These are phyloP conservation scores for Ichneumoninae sp. DNA, from an alignment of 2,888 invertebrate genomes.

Conservation along the genomic window DNA sequence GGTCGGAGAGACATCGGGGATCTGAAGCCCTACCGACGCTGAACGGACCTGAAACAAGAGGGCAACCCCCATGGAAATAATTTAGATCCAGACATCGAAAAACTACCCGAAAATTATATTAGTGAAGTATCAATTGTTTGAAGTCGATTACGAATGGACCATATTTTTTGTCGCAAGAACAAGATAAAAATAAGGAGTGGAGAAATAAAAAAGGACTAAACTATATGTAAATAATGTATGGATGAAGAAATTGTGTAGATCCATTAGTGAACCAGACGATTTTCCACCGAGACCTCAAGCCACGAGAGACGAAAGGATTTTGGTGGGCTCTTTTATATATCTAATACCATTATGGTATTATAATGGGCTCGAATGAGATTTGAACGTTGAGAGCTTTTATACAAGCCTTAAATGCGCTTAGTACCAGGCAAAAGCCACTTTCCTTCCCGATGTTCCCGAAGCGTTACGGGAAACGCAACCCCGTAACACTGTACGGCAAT, in stretches of 20 bases:
- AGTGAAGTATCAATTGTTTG: constrained; percentile 15
- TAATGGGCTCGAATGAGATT: constrained; percentile 60
- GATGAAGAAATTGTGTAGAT: neutral
- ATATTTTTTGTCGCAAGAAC: neutral
- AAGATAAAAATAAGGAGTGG: neutral
- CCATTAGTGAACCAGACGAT: neutral
- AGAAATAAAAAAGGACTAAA: neutral
- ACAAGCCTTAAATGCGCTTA: constrained; percentile 71
- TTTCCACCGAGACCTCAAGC: constrained; percentile 3
- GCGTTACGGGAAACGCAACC: constrained; percentile 35
- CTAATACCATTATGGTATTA: constrained; percentile 59
- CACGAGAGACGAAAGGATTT: constrained; percentile 20
- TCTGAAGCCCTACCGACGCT: neutral
- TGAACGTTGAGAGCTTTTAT: constrained; percentile 67
- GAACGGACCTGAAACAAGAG: neutral
- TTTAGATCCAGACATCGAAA: neutral
- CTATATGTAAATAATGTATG: neutral
- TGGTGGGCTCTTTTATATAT: constrained; percentile 46
- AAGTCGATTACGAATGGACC: neutral
- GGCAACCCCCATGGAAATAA: constrained; percentile 19
- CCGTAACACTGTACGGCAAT: constrained; percentile 30
- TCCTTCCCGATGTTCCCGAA: constrained; percentile 2
- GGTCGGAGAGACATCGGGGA: constrained; percentile 37
- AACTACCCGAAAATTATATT: constrained; percentile 11
- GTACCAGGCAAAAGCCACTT: constrained; percentile 28